Percentiles rank a stretch among this genome's conserved stretches.
phyloP scores from a whole-genome alignment of 2,797 vertebrate genomes.

The Siniperca scherzeri region DNA sequence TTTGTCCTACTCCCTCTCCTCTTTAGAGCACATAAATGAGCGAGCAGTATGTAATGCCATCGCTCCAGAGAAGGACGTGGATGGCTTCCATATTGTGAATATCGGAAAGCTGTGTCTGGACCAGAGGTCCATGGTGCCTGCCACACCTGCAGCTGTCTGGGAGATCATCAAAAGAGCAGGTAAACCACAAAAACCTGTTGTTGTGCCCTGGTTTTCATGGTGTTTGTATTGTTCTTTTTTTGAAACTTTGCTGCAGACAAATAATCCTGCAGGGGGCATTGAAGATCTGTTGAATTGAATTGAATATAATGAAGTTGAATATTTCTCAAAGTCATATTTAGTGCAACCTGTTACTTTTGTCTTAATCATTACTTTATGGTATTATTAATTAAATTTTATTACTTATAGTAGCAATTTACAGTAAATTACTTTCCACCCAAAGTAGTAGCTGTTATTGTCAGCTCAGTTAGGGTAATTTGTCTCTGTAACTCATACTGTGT shows the following conservation, averaged over 20 bases:
- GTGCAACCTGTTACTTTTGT: not conserved
- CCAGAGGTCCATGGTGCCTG: slow-evolving; percentile 92
- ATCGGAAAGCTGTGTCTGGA: slow-evolving; percentile 93
- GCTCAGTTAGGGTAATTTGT: not conserved
- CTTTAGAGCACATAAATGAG: slow-evolving; percentile 90
- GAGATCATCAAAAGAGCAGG: slow-evolving; percentile 93
- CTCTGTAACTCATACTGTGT: not conserved
- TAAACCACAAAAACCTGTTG: slow-evolving; percentile 57
- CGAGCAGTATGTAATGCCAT: slow-evolving; percentile 91
- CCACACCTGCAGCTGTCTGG: slow-evolving; percentile 94
- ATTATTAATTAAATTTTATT: not conserved
- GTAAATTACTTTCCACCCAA: not conserved
- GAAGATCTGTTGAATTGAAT: not conserved
- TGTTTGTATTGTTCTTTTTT: not conserved
- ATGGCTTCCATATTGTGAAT: slow-evolving; percentile 94
- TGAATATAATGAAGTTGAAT: not conserved
- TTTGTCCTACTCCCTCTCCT: not conserved
- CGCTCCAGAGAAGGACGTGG: slow-evolving; percentile 93
- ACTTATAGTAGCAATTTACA: not conserved
- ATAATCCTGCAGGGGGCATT: not conserved
- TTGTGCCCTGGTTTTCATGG: not conserved
- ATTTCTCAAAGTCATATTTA: not conserved
- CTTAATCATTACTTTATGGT: not conserved
- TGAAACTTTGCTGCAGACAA: not conserved
- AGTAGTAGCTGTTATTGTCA: not conserved